Base-by-base conservation (phyloP, 2,113 vertebrate species). In the Xenopus laevis region DNA sequence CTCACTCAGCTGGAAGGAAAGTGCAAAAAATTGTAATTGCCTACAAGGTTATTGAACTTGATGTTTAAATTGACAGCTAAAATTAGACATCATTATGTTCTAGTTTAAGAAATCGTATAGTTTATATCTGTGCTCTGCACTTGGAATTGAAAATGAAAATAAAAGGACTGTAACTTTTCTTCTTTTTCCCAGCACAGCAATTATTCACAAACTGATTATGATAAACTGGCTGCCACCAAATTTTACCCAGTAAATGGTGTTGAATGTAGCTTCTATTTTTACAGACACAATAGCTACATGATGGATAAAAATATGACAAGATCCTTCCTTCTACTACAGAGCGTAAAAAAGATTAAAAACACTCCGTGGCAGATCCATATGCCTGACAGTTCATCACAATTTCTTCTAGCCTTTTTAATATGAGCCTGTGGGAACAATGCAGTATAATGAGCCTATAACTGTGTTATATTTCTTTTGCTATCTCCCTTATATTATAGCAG, bases 41-140 rank as follows among this genome's bases (percentile, higher is more conserved):
- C 65, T 27, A 62, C 44, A 53, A 75, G 23, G 57, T 75, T 45
- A 68, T 52, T 75, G 57, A 21, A 75, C 67, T 62, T 75, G 65
- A 68, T 60, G 66, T 62, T 75, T 52, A 68, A 68, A 75, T 75
- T 40, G 55, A 68, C 65, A 47, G 45, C 63, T 74, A 74, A 67
- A 74, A 74, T 74, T 58, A 60, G 72, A 23, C 9, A 17, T 20
- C 16, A 73, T 65, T 65, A 60, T 59, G 16, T 27, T 67, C 40
- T 40, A 18, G 40, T 46, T 65, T 45, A 7, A 65, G 7, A n/a
- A 45, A 46, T 20, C 4, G 40, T 46, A 46, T 17, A 65, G 18
- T 65, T 65, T n/a, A 10, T 65, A 46, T 65, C 58, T 60, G 18
- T 60, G 58, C 21, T 60, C 9, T 23, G 17, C 53, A 55, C 17